These are phyloP conservation scores for Heliconius ethilla DNA, from an alignment of 2,888 invertebrate species.

Conservation along the genomic window DNA sequence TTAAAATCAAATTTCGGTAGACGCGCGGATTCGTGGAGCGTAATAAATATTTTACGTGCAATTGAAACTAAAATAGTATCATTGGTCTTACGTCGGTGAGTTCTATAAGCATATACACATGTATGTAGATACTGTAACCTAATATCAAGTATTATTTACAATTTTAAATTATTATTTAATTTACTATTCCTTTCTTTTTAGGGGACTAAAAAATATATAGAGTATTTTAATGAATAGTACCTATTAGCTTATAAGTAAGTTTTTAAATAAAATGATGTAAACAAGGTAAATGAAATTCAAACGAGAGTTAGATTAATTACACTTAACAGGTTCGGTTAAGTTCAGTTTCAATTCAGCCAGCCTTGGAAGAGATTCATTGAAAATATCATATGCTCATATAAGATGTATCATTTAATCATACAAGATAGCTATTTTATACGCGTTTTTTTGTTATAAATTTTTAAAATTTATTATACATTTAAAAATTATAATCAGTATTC, in stretches of 20 bases:
- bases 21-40: slow-evolving; percentile 56
- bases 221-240: neutral
- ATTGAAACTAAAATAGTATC: slow-evolving; percentile 71
- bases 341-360: no score
- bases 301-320: neutral
- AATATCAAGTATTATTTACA: neutral
- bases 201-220: neutral
- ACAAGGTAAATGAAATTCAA: neutral
- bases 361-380: no score
- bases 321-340: neutral
- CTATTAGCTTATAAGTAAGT: neutral
- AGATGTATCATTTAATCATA: no score
- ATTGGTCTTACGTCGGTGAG: slow-evolving; percentile 49
- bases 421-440: no score
- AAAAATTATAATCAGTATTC: no score
- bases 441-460: no score
- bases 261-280: neutral
- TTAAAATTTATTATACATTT: no score
- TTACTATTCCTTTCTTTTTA: neutral
- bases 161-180: neutral
- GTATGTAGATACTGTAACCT: slow-evolving; percentile 22
- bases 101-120: slow-evolving; percentile 34
- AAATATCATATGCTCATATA: no score
- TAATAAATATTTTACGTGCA: slow-evolving; percentile 76
- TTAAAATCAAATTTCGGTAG: slow-evolving; percentile 53